Evolutionary conservation across 92 coral and sea anemone genomes (phyloP).

Genomic region (Paramuricea clavata): DNA sequence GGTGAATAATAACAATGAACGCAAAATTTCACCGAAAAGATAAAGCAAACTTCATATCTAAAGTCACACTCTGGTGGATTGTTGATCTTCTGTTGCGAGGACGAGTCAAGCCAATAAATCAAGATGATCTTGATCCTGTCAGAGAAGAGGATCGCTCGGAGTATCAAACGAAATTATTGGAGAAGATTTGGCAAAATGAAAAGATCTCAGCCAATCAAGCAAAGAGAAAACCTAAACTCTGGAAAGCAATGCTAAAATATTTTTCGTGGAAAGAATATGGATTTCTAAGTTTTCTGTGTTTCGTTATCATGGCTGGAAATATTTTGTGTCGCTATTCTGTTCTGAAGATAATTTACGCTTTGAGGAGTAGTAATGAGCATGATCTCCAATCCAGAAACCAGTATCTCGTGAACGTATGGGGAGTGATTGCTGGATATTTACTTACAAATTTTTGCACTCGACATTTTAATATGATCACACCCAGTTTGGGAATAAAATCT

Average conservation of each 20-base stretch:
- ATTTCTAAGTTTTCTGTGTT: not conserved
- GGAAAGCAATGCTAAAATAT: slow-evolving; percentile 11
- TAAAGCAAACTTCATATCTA: too few species aligned
- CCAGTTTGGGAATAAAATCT: not conserved
- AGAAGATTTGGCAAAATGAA: too few species aligned
- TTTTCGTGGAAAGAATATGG: too few species aligned
- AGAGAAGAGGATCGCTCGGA: too few species aligned
- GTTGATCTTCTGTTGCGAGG: too few species aligned
- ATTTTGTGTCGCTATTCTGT: not conserved
- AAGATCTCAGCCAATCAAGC: not conserved
- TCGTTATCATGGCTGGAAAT: not conserved
- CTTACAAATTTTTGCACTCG: not conserved
- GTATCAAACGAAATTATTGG: not conserved
- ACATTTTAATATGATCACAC: not conserved
- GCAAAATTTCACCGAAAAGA: too few species aligned
- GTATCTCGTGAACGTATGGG: not conserved
- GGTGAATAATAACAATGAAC: too few species aligned
- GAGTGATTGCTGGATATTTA: not conserved
- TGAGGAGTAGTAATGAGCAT: not conserved
- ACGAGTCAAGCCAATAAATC: too few species aligned
- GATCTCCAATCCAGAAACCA: not conserved
- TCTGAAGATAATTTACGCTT: not conserved
- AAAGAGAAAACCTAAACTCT: not conserved
- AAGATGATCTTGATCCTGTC: too few species aligned
- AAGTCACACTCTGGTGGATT: too few species aligned